Conservation (phyloP, 2,797 vertebrate species). For the Dromococcyx pavoninus region DNA sequence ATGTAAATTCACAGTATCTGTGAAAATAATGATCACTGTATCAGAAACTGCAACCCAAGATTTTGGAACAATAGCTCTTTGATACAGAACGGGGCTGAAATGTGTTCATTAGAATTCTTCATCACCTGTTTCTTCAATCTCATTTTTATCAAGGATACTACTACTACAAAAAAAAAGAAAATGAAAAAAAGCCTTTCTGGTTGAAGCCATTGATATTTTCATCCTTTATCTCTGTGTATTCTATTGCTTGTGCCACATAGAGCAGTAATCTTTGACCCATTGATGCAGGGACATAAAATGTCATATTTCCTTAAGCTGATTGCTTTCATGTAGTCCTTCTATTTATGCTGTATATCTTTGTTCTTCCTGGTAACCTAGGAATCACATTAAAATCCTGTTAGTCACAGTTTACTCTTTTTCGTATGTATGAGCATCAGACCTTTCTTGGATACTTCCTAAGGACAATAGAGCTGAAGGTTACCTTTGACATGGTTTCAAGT, state of each 20-base stretch:
- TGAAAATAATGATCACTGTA: neutral
- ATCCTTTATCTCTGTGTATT: neutral
- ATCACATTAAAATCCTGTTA: neutral
- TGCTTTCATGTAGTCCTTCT: neutral
- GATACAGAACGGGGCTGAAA: neutral
- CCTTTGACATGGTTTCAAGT: neutral
- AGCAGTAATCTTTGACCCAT: neutral
- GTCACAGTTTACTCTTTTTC: neutral
- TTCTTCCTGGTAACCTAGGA: neutral
- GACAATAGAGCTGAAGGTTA: neutral
- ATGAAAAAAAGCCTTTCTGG: neutral
- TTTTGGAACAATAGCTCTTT: neutral
- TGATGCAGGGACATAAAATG: neutral
- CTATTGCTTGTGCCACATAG: neutral
- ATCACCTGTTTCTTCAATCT: neutral
- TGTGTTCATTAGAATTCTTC: neutral
- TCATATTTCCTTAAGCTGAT: neutral
- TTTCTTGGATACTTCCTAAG: neutral
- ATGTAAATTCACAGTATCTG: neutral
- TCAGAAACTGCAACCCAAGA: neutral
- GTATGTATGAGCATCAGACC: neutral
- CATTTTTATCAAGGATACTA: neutral
- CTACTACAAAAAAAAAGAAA: neutral
- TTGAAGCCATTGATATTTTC: neutral
- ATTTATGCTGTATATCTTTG: neutral